Evolutionary conservation across 2,888 invertebrate species (phyloP).

Genomic region (Steinernema scapterisci): DNA sequence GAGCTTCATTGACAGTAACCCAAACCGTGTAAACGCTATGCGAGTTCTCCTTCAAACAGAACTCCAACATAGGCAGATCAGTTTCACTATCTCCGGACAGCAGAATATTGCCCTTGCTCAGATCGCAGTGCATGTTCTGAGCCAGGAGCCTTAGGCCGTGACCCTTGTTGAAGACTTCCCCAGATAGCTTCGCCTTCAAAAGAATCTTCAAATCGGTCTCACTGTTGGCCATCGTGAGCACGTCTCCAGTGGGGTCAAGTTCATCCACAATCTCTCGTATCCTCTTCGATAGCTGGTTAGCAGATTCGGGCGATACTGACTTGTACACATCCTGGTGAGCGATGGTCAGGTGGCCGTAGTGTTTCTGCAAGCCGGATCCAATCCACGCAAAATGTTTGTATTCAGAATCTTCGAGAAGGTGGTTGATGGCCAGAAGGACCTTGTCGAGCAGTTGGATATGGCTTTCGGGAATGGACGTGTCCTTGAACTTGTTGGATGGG

Average conservation of each 20-base stretch:
- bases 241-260: conserved; percentile 54
- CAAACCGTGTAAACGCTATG: conserved; percentile 65
- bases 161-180: conserved; percentile 66
- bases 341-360: conserved; percentile 66
- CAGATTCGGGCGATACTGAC: conserved; percentile 35
- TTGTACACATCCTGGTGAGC: conserved; percentile 57
- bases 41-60: conserved; percentile 58
- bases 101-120: conserved; percentile 63
- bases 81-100: conserved; percentile 66
- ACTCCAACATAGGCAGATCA: conserved; percentile 66
- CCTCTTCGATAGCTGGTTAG: conserved; percentile 35
- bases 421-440: conserved; percentile 55
- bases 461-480: conserved; percentile 56
- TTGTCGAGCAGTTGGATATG: conserved; percentile 58
- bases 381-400: conserved; percentile 64
- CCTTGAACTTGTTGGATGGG: conserved; percentile 66
- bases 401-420: conserved; percentile 57
- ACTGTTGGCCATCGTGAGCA: conserved; percentile 54
- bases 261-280: conserved; percentile 59
- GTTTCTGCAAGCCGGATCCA: conserved; percentile 66
- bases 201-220: conserved; percentile 66
- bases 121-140: conserved; percentile 58
- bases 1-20: conserved; percentile 56
- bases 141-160: conserved; percentile 63
- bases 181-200: conserved; percentile 54